phyloP scores from a whole-genome alignment of 2,797 vertebrate species.

The Podarcis siculus region DNA sequence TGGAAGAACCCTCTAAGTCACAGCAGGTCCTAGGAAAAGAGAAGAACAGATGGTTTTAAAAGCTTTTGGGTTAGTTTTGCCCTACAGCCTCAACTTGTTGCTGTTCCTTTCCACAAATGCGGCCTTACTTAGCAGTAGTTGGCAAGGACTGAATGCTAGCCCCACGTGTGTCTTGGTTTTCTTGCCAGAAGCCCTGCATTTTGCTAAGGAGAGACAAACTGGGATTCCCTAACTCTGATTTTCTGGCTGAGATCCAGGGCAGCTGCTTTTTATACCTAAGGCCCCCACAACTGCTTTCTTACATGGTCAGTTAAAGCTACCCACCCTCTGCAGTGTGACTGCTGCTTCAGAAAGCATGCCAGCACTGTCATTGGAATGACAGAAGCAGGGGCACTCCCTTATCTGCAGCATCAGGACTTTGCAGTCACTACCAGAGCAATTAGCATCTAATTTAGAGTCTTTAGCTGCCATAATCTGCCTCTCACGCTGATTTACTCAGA shows the following conservation, averaged over 20 bases:
- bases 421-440: conserved; percentile 71
- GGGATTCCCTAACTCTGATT: background rate
- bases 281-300: background rate
- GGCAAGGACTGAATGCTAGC: background rate
- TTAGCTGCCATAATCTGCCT: conserved; percentile 73
- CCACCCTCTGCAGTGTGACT: background rate
- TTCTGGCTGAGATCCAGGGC: background rate
- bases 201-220: background rate
- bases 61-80: background rate
- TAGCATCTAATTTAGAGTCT: conserved; percentile 74
- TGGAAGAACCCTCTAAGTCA: background rate
- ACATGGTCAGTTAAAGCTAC: background rate
- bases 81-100: background rate
- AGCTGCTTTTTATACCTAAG: background rate
- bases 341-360: conserved; percentile 3
- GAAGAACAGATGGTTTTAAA: conserved; percentile 1
- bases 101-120: background rate
- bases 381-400: conserved; percentile 49
- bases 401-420: conserved; percentile 66
- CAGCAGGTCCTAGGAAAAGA: background rate
- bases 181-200: background rate
- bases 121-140: background rate
- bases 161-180: background rate
- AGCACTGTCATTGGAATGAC: background rate
- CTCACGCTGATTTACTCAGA: conserved; percentile 68